Conservation (phyloP, 1,140 invertebrate species). For the Temnothorax nylanderi region DNA sequence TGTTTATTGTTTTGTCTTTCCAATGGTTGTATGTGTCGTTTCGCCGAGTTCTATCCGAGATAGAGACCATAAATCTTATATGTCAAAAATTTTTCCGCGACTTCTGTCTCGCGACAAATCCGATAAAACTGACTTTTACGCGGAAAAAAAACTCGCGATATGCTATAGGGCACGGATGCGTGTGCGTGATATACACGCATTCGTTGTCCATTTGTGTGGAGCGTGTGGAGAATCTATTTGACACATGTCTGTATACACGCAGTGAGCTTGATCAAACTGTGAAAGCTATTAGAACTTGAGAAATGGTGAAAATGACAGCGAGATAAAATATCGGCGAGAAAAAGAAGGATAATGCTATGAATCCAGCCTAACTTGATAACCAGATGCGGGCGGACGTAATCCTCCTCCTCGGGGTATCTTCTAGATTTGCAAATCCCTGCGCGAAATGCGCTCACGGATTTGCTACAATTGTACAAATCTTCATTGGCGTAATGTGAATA, state of each 20-base stretch:
- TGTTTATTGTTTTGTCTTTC: neutral
- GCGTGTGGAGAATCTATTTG: neutral
- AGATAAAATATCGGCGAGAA: conserved; percentile 61
- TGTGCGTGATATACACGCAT: neutral
- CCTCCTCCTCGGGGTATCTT: conserved; percentile 18
- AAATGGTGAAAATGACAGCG: conserved; percentile 22
- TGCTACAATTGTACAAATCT: conserved; percentile 42
- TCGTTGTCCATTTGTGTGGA: neutral
- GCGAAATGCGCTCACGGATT: conserved; percentile 34
- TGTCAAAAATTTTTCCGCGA: conserved; percentile 52
- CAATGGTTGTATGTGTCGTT: neutral
- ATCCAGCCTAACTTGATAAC: conserved; percentile 59
- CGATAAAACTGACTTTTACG: conserved; percentile 40
- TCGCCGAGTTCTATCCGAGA: neutral
- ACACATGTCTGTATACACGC: neutral
- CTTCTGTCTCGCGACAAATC: conserved; percentile 26
- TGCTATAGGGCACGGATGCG: neutral
- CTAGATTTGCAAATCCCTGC: conserved; percentile 44
- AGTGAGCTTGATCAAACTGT: conserved; percentile 57
- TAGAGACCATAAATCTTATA: conserved; percentile 34
- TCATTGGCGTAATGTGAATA: conserved; percentile 16
- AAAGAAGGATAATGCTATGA: neutral
- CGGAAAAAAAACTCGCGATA: neutral
- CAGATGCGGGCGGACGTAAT: conserved; percentile 65
- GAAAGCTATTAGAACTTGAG: conserved; percentile 55